These are phyloP conservation scores for Parauchenoglanis punctatus DNA, from an alignment of 2,797 vertebrate genomes.

Conservation along the genomic window DNA sequence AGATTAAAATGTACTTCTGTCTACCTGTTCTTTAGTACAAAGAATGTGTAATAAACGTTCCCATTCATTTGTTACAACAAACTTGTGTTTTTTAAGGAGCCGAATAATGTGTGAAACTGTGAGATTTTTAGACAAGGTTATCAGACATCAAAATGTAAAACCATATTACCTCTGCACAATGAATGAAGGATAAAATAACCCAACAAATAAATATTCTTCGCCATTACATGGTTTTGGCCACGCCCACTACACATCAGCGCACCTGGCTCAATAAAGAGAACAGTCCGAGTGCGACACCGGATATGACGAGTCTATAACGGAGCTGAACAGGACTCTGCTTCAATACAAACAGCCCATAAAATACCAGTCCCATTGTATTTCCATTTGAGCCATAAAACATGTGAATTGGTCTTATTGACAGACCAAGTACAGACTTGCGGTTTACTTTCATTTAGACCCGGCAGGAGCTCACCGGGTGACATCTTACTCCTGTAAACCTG, in stretches of 20 bases:
- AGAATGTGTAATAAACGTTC: background rate
- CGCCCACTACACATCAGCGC: slow-evolving; percentile 34
- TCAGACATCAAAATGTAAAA: background rate
- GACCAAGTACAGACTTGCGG: background rate
- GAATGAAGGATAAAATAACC: background rate
- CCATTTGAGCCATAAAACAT: slow-evolving; percentile 16
- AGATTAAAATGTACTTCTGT: background rate
- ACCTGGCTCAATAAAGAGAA: slow-evolving; percentile 29
- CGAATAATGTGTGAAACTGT: background rate
- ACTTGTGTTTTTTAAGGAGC: background rate
- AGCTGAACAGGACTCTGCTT: background rate
- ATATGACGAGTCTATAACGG: background rate
- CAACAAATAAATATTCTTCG: background rate
- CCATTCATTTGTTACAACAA: background rate
- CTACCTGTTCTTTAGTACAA: background rate
- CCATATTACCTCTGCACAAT: background rate
- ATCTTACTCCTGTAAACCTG: background rate
- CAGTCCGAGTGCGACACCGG: background rate
- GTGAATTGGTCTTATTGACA: background rate
- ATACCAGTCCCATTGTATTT: background rate
- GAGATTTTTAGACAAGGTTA: background rate
- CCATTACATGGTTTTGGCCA: background rate
- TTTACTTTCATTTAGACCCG: background rate
- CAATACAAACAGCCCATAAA: slow-evolving; percentile 14
- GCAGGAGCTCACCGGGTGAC: background rate